Evolutionary conservation across 2,113 vertebrate genomes (phyloP), one percentile per base, ranked within the genome.

Genomic region (Notarius lentiginosus): DNA sequence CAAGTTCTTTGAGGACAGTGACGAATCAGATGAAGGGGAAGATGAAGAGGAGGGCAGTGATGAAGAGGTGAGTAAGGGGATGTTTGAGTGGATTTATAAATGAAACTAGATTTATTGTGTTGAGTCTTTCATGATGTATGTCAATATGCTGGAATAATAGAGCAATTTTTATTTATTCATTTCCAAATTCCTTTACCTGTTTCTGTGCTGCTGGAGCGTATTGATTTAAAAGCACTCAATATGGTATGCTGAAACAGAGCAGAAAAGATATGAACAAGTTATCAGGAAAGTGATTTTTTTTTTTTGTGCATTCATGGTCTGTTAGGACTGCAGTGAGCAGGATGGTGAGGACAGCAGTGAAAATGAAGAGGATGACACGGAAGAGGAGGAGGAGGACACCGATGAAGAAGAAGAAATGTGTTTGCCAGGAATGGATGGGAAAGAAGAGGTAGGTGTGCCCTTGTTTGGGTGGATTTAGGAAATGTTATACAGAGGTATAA

Each of bases 1-100:
- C 90, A 96, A 96, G 92, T 99, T 99, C 93, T 99, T 99, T 94
- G 98, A 99, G 86, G 98, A 99, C 94, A 99, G 98, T 84, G 98
- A 98, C 88, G 98, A 99, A 92, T 98, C 97, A 85, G 98, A 98
- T 91, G 97, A 97, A 90, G 97, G 95, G 56, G 98, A 95, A 41
- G 95, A 91, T 88, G 92, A 96, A 80, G 94, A 94, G 84, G 95
- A 94, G 47, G 94, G 93, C 61, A 96, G 95, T 14, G 95, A 96
- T 17, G 95, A 95, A 86, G 95, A 96, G 93, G 95, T 96, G 84
- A 92, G 73, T 14, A 27, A 51, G 10, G 27, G 18, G 5, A n/a
- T 12, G n/a, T 30, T 12, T 17, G 11, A 76, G n/a, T 63, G 61
- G 22, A n/a, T 53, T 47, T 5, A 73, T 73, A 6, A 76, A 24